phyloP scores from a whole-genome alignment of 2,888 invertebrate species.

The Metellina segmentata region DNA sequence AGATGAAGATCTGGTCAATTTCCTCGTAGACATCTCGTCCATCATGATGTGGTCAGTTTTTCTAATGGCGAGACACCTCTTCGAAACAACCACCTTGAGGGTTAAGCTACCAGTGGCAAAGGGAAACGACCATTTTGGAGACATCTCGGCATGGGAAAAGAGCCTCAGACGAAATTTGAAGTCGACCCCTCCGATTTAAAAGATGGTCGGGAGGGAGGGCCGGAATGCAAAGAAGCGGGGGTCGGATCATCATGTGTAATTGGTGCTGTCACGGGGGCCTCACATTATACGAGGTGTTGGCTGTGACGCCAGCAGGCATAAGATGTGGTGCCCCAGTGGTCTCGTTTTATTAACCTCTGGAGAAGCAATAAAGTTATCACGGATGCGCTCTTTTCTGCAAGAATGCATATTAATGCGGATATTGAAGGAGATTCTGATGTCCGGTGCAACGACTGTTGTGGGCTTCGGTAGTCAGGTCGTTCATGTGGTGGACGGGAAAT shows the following conservation, averaged over 20 bases:
- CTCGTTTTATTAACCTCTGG: conserved; percentile 47
- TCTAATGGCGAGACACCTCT: no score
- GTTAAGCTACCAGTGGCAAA: no score
- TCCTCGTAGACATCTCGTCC: no score
- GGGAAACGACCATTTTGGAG: no score
- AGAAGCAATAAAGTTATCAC: conserved; percentile 62
- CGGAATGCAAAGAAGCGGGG: background rate
- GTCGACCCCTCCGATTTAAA: background rate
- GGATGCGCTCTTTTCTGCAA: background rate
- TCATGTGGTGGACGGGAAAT: no score
- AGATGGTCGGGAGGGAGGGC: background rate
- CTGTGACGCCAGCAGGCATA: conserved; percentile 61
- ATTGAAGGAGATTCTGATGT: no score
- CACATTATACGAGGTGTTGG: conserved; percentile 61
- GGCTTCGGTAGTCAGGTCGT: no score
- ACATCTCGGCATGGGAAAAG: background rate
- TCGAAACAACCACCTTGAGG: no score
- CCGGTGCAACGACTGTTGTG: no score
- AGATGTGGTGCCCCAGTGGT: conserved; percentile 50
- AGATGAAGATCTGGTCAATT: no score
- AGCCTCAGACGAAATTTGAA: background rate
- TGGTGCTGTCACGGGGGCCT: conserved; percentile 65
- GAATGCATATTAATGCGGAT: no score
- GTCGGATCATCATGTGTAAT: conserved; percentile 51
- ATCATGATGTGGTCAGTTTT: no score